Evolutionary conservation across 2,888 invertebrate species (phyloP).

Genomic region (Pollenia labialis): DNA sequence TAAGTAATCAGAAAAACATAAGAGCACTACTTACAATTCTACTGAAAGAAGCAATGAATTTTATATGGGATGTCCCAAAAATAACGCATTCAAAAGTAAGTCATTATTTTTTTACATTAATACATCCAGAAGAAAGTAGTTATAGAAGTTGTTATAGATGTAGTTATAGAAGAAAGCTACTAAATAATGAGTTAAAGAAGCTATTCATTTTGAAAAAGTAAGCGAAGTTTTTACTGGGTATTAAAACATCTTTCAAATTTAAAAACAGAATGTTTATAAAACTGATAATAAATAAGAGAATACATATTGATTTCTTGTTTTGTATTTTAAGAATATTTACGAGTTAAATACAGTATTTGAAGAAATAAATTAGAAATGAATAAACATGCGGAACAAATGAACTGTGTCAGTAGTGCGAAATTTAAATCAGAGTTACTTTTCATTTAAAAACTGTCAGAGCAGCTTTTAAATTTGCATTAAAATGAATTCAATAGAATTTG

Average conservation of each 20-base stretch:
- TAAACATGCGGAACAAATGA: not conserved
- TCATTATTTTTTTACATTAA: no score
- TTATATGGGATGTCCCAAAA: no score
- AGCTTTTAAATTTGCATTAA: slow-evolving; percentile 19
- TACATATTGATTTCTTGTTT: slow-evolving; percentile 10
- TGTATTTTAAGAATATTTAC: slow-evolving; percentile 32
- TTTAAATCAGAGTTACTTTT: not conserved
- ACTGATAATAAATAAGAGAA: not conserved
- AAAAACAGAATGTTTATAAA: not conserved
- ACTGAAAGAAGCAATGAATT: no score
- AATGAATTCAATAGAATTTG: not conserved
- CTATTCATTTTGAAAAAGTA: no score
- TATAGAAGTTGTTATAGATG: no score
- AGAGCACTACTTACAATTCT: no score
- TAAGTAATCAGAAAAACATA: no score
- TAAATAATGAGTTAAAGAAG: no score
- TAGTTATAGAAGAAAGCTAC: no score
- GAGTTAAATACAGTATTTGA: slow-evolving; percentile 18
- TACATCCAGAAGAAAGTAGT: no score
- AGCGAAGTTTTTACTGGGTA: no score
- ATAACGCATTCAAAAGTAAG: no score
- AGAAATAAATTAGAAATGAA: slow-evolving; percentile 12
- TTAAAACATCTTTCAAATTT: not conserved
- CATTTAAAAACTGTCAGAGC: slow-evolving; percentile 10
- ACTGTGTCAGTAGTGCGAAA: slow-evolving; percentile 38